Conservation (phyloP, 2,888 invertebrate genomes). For the Sipha maydis region DNA sequence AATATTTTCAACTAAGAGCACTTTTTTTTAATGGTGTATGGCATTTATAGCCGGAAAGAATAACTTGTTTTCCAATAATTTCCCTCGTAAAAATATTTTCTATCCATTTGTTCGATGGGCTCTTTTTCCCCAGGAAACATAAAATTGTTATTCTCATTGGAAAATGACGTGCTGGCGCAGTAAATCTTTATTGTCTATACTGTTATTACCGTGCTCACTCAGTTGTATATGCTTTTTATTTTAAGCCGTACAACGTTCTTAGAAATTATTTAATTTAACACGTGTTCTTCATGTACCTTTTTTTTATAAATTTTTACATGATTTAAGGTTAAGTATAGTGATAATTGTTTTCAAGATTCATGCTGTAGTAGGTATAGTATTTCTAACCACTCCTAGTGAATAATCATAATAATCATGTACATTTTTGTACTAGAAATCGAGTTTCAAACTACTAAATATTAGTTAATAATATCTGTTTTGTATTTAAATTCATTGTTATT, state of each 20-base stretch:
- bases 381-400: no score
- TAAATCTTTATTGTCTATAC: constrained; percentile 23
- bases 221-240: neutral
- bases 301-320: neutral
- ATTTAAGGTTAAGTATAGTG: neutral
- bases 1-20: neutral
- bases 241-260: neutral
- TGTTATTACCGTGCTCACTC: neutral
- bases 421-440: no score
- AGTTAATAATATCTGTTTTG: no score
- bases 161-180: neutral
- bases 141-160: constrained; percentile 11
- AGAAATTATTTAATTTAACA: neutral
- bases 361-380: neutral
- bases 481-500: no score
- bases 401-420: no score
- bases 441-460: no score
- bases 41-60: neutral
- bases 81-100: constrained; percentile 33
- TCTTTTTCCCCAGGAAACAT: neutral
- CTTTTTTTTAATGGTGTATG: neutral
- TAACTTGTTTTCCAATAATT: constrained; percentile 27
- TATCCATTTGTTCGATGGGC: neutral
- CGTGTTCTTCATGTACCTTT: neutral
- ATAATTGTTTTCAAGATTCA: neutral